Evolutionary conservation across 2,113 vertebrate species (phyloP), one percentile per base, ranked within the genome.

Genomic region (Tor tambroides): DNA sequence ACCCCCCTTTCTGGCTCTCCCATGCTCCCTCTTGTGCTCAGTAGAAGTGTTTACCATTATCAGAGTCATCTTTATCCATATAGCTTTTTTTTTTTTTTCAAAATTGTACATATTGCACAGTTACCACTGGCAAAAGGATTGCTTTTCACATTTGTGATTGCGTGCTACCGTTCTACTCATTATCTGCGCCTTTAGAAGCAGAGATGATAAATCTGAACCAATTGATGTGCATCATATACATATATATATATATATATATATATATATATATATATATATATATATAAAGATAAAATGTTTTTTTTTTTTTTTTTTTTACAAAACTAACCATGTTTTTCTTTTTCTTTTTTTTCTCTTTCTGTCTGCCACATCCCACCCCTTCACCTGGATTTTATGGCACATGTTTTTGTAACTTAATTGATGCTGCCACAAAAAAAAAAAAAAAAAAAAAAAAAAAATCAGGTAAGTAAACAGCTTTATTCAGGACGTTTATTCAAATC

Each of bases 1-100:
- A 26, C 49, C 7, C 23, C 43, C 49, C 46, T 15, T 28, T 63
- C n/a, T 75, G 21, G 35, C 56, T 82, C 69, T 80, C 23, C 46
- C 79, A 82, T 83, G 84, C 89, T 86, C 89, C 89, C 89, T 89
- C 89, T 89, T 43, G 86, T 80, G 89, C 38, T 85, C 19, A 51
- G 6, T 19, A 23, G 38, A 35, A 4, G 46, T 35, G 35, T 43
- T 41, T 54, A 28, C n/a, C 11, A 67, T 69, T 19, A 17, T 51
- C 2, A 76, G 49, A 38, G 21, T n/a, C 41, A 23, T 17, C 5
- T 2, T 32, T 7, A 56, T 21, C 6, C 1, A 59, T 23, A 59
- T 23, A 10, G 6, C 15, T 23, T 17, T 72, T 41, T 84, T 38
- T 4, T 69, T 54, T 7, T 6, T 43, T 43, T 43, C 11, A 2